Percentiles rank a stretch among this genome's conserved stretches.
Conservation (phyloP, 2,113 vertebrate genomes). For the Butorides virescens region DNA sequence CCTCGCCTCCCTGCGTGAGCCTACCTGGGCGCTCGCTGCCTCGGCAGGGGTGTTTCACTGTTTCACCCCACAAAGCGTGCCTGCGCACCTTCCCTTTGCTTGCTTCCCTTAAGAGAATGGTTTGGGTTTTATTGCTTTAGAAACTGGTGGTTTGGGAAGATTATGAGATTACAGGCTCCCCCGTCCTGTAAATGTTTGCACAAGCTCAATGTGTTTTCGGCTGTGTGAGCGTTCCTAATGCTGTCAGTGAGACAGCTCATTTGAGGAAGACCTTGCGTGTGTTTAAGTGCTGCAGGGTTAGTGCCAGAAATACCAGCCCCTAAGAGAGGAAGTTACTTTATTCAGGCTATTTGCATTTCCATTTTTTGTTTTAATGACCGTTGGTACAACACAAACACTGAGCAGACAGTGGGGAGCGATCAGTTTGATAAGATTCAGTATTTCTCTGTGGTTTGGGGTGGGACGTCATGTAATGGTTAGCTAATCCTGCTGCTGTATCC, state of each 20-base stretch:
- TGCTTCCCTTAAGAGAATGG: not conserved
- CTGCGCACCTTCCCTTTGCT: not conserved
- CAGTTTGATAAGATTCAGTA: not conserved
- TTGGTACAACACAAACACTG: not conserved
- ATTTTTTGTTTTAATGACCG: not conserved
- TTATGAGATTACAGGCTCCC: not conserved
- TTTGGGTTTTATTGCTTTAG: not conserved
- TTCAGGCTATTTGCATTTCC: not conserved
- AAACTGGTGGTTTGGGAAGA: not conserved
- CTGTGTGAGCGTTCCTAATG: not conserved
- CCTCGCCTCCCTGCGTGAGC: not conserved
- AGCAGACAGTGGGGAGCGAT: not conserved
- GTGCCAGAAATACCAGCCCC: not conserved
- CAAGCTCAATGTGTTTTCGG: rapidly evolving
- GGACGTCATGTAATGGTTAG: not conserved
- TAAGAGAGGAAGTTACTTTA: not conserved
- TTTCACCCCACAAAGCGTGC: not conserved
- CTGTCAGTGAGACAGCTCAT: not conserved
- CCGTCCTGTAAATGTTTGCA: not conserved
- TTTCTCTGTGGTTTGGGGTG: not conserved
- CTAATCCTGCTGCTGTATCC: not conserved
- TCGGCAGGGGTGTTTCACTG: not conserved
- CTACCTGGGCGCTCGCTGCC: not conserved
- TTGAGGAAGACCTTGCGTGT: not conserved
- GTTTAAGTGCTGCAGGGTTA: not conserved